Evolutionary conservation across 1,140 invertebrate genomes (phyloP).

Genomic region (Aphidius gifuensis): DNA sequence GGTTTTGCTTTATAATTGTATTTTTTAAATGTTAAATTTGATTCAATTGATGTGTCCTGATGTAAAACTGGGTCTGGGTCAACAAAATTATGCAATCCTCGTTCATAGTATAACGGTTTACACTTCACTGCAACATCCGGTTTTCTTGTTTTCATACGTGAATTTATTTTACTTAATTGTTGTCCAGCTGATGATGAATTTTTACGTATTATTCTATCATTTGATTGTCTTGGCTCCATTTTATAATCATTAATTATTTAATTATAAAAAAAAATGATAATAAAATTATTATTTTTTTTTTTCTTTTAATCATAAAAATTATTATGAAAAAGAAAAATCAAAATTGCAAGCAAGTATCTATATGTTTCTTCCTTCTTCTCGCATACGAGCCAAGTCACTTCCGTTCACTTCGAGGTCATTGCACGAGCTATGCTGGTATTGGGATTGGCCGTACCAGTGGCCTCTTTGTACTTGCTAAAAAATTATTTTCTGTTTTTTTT

Average conservation of each 20-base stretch:
- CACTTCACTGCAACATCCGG: conserved; percentile 38
- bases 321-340: no score
- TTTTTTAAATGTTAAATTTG: conserved; percentile 23
- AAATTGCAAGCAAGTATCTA: no score
- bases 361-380: no score
- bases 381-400: conserved; percentile 26
- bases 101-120: conserved; percentile 43
- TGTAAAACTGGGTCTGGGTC: conserved; percentile 44
- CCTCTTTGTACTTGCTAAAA: conserved; percentile 18
- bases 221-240: no score
- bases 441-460: conserved; percentile 25
- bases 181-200: neutral
- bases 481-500: conserved; percentile 15
- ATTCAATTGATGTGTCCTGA: conserved; percentile 13
- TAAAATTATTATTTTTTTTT: no score
- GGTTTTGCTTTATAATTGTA: conserved; percentile 4
- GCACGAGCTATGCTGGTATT: conserved; percentile 22
- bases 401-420: conserved; percentile 31
- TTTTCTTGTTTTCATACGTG: conserved; percentile 16
- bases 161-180: conserved; percentile 13
- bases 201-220: no score
- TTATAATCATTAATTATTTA: no score
- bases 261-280: no score
- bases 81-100: conserved; percentile 45
- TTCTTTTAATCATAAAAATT: no score